Percentiles rank a stretch among this genome's conserved stretches.
phyloP scores from a whole-genome alignment of 2,888 invertebrate genomes.

The Cryptocephalus primarius region DNA sequence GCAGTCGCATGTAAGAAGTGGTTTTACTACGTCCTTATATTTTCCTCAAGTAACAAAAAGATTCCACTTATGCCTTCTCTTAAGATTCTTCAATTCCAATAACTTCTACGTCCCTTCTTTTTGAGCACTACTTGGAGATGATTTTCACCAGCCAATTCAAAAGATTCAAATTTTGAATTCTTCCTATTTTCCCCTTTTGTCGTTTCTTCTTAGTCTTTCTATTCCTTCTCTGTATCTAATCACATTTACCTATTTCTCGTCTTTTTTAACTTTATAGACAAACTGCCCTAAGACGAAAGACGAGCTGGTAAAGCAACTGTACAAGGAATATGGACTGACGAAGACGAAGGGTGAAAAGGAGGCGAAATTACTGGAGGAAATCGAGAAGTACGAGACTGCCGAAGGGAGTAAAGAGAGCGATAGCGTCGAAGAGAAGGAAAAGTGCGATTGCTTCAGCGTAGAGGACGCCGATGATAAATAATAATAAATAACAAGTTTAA shows the following conservation, averaged over 20 bases:
- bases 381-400: conserved; percentile 17
- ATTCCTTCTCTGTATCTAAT: too few relatives aligned
- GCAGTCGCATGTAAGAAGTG: conserved; percentile 46
- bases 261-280: conserved; percentile 16
- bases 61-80: too few relatives aligned
- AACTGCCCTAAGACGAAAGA: conserved; percentile 28
- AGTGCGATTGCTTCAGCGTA: conserved; percentile 17
- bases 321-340: conserved; percentile 25
- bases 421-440: conserved; percentile 18
- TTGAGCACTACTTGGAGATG: too few relatives aligned
- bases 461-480: conserved; percentile 11
- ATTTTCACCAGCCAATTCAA: too few relatives aligned
- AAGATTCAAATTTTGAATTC: too few relatives aligned
- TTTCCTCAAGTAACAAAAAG: too few relatives aligned
- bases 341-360: conserved; percentile 40
- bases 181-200: too few relatives aligned
- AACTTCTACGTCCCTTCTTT: too few relatives aligned
- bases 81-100: too few relatives aligned
- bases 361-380: conserved; percentile 34
- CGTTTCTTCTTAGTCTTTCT: too few relatives aligned
- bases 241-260: not conserved
- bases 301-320: conserved; percentile 24
- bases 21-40: not conserved
- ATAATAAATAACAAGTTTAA: not conserved
- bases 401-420: conserved; percentile 14